Evolutionary conservation across 2,113 vertebrate species (phyloP), one percentile per base, ranked within the genome.

Genomic region (Melanotaenia duboulayi): DNA sequence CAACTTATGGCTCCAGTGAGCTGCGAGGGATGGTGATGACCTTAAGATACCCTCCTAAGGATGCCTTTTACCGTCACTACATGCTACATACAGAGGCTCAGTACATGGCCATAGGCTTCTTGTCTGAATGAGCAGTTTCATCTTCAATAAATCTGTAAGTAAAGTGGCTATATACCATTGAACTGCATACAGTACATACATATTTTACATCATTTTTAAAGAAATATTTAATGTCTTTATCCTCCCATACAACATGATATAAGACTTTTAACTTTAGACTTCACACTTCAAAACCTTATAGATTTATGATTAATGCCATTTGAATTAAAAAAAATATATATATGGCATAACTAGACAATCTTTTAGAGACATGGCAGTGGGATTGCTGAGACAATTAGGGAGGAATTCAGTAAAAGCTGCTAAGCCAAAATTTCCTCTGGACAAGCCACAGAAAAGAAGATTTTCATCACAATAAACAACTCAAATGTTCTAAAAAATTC

Each of bases 31-130:
- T 86, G 79, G 81, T 91, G 91, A 91, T 90, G 89, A 94, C 93
- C 92, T 93, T 93, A 93, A 89, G 90, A 91, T 92, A 87, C 85
- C 86, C 88, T 87, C 85, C 84, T 92, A 88, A 91, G 87, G 85
- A 91, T 80, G 82, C 68, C 84, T 91, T 90, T 90, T 90, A 86
- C 81, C 80, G 63, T 90, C 89, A 89, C 77, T 85, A 62, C 35
- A 51, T 35, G 62, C 63, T 73, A 72, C 76, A 85, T 11, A 52
- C 64, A 50, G 52, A 76, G 77, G 62, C 64, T 76, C 68, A 61
- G 71, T 79, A 75, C 61, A 82, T 74, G 71, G 85, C 78, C 84
- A 86, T 64, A 54, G 74, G 72, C 86, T 71, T 73, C 44, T 19
- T 20, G 25, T 65, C 50, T 46, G 56, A 73, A 72, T 72, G 64